Evolutionary conservation across 1,140 invertebrate species (phyloP), one percentile per base, ranked within the genome.

Genomic region (Atta texana): DNA sequence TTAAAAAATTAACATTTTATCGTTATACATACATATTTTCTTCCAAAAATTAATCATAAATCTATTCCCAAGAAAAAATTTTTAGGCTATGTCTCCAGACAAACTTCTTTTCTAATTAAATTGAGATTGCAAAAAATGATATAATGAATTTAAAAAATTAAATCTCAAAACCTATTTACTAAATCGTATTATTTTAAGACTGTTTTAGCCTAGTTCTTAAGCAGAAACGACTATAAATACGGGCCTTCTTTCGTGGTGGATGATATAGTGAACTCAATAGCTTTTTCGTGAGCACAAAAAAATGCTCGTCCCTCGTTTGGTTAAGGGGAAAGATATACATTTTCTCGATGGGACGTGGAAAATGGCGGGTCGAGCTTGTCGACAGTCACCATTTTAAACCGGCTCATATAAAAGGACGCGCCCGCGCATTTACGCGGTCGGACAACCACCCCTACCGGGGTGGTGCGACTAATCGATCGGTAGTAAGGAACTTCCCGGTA

Each of bases 301-400:
- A 44, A 39, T 55, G 39, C 24, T 49, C 34, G 18, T 84, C 69
- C 44, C 71, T 49, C 80, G 44, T 51, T 49, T 49, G 10, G 24
- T 61, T 84, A 63, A 84, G 10, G 51, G 53, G 44, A 68, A 59
- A 86, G 85, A 75, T 61, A 51, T 74, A 84, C 55, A 39, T 84
- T 57, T 84, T 61, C 55, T 75, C 59, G 80, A 89, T 88, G 77
- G 61, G 49, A 80, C 87, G 64, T 63, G 64, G 81, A 89, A 90
- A 82, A 90, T 86, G 87, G 82, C 77, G 85, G 24, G 63, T 84
- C 75, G 57, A 74, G 78, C 85, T 84, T 76, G 85, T 61, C 82
- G 71, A 76, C 63, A 84, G 86, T 88, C 86, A 86, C 88, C 89
- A 90, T 90, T 86, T 89, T 90, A 85, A 90, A 90, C 87, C 44